phyloP scores from a whole-genome alignment of 2,888 invertebrate species.

The Cheilosia urbana region DNA sequence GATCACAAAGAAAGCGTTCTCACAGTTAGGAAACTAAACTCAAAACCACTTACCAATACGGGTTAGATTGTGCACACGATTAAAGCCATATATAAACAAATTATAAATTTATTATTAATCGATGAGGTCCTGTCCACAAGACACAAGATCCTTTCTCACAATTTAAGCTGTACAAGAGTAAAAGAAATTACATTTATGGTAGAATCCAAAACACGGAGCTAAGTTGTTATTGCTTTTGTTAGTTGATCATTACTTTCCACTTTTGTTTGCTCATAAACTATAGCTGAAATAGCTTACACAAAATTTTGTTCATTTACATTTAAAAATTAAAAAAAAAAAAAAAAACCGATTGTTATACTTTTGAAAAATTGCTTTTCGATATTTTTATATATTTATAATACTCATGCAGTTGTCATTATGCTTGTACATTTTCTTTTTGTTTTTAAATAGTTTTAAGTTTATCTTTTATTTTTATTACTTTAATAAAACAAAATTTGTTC shows the following conservation, averaged over 20 bases:
- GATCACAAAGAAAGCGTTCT: constrained; percentile 79
- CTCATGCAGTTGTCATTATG: constrained; percentile 73
- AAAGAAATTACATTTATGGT: constrained; percentile 8
- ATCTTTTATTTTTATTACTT: constrained; percentile 50
- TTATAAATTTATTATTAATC: too few species aligned
- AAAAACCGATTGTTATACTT: constrained; percentile 39
- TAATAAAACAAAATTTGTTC: constrained; percentile 60
- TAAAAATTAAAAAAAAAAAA: constrained; percentile 17
- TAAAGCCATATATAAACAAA: too few species aligned
- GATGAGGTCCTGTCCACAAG: too few species aligned
- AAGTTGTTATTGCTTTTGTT: constrained; percentile 53
- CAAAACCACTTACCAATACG: background rate
- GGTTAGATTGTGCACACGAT: too few species aligned
- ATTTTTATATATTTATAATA: constrained; percentile 58
- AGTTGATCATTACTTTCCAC: constrained; percentile 49
- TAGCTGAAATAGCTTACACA: constrained; percentile 3
- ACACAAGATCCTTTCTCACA: background rate
- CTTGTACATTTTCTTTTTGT: constrained; percentile 61
- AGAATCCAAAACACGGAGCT: constrained; percentile 2
- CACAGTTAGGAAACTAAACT: constrained; percentile 13
- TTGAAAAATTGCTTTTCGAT: constrained; percentile 49
- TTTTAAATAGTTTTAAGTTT: constrained; percentile 62
- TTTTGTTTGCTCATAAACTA: constrained; percentile 47
- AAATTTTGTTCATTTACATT: constrained; percentile 29
- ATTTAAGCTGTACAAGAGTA: constrained; percentile 14